A percentile compares a stretch with the other conserved stretches of the same genome.
Evolutionary conservation across 2,888 invertebrate genomes (phyloP).

Genomic region (Euspilapteryx auroguttella): DNA sequence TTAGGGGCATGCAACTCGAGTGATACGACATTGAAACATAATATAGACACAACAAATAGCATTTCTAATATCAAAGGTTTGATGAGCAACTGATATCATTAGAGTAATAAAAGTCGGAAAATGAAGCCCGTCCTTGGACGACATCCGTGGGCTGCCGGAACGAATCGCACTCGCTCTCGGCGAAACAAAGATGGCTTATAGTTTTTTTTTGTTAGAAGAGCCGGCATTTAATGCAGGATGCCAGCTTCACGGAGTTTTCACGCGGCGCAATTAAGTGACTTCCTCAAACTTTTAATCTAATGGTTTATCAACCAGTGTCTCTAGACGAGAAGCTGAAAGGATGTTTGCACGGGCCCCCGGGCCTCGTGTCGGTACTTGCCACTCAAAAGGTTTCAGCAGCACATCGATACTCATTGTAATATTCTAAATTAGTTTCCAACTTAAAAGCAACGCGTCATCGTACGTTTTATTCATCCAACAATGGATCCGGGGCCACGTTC

Average conservation of each 20-base stretch:
- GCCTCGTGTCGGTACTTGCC: constrained; percentile 19
- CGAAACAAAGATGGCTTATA: constrained; percentile 15
- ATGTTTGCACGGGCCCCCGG: no score
- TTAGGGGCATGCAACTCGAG: no score
- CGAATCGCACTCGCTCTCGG: constrained; percentile 31
- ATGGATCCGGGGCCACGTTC: constrained; percentile 46
- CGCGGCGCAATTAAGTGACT: constrained; percentile 33
- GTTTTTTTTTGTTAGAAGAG: constrained; percentile 37
- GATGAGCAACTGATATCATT: constrained; percentile 10
- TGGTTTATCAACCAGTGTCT: no score
- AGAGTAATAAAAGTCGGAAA: constrained; percentile 21
- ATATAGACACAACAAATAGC: no score
- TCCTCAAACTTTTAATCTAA: constrained; percentile 24
- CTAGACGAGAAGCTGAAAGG: no score
- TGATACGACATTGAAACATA: no score
- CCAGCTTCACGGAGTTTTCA: constrained; percentile 45
- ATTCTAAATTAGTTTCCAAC: constrained; percentile 57
- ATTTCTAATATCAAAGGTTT: no score
- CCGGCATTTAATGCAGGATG: constrained; percentile 44
- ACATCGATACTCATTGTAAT: constrained; percentile 54
- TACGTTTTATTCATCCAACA: constrained; percentile 51
- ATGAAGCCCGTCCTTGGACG: constrained; percentile 48
- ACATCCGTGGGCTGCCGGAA: constrained; percentile 51
- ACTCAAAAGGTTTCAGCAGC: constrained; percentile 46
- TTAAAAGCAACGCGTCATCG: constrained; percentile 49